A percentile compares a stretch with the other conserved stretches of the same genome.
Conservation (phyloP, 1,140 invertebrate genomes). For the Psix sp. region DNA sequence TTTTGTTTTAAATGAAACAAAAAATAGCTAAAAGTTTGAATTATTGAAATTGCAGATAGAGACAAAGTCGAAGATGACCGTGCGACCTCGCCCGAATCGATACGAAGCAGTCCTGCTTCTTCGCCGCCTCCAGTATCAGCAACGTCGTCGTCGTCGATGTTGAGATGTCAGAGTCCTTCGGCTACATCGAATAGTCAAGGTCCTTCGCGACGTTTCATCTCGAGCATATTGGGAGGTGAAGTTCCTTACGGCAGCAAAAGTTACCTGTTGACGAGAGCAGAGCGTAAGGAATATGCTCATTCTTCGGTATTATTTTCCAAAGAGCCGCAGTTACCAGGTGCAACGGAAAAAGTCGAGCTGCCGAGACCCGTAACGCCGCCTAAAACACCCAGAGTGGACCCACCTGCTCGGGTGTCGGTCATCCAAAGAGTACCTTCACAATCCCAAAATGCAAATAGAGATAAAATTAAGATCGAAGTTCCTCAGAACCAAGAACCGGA, state of each 20-base stretch:
- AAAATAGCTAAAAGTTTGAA: background rate
- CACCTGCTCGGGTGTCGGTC: conserved; percentile 82
- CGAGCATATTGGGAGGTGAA: conserved; percentile 86
- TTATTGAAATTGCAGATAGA: conserved; percentile 64
- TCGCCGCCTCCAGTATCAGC: conserved; percentile 65
- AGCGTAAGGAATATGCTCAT: conserved; percentile 84
- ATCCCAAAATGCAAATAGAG: conserved; percentile 70
- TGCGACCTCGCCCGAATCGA: conserved; percentile 72
- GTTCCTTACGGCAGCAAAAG: conserved; percentile 85
- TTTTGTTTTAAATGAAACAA: background rate
- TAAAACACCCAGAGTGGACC: conserved; percentile 72
- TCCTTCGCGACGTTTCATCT: conserved; percentile 81
- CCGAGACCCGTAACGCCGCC: conserved; percentile 78
- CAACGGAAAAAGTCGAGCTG: conserved; percentile 76
- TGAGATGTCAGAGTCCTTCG: conserved; percentile 58
- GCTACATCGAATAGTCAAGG: conserved; percentile 41
- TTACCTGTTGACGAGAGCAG: conserved; percentile 85
- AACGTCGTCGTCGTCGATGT: background rate
- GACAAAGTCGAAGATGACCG: conserved; percentile 74
- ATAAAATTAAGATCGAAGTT: conserved; percentile 69
- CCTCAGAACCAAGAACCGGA: conserved; percentile 75
- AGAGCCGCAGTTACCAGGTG: conserved; percentile 70
- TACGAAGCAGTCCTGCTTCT: conserved; percentile 66
- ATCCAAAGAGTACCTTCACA: conserved; percentile 88
- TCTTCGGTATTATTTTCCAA: conserved; percentile 78